Base-by-base conservation (phyloP, 2,797 vertebrate genomes). In the Masticophis lateralis region DNA sequence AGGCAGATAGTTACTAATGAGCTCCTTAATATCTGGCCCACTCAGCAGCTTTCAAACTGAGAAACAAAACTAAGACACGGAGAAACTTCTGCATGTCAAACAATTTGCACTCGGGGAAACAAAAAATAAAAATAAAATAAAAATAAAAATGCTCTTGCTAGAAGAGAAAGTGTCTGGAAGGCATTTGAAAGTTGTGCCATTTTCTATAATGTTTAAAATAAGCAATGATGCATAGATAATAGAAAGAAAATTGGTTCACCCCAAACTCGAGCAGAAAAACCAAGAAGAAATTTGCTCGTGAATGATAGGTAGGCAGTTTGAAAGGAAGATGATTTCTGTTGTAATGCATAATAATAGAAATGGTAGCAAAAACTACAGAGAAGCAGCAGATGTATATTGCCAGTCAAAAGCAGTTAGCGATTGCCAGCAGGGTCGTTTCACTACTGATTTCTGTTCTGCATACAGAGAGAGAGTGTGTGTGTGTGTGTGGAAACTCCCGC, bases 111-210 rank as follows among this genome's bases (percentile, higher is more conserved):
- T 79, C n/a, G 25, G 37, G 18, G 8, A 20, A 92, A 37, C 90
- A 47, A 0, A 55, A 60, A 56, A 56, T 12, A 56, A 59, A 16
- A 57, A 57, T 18, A 57, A 6, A 59, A 20, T 5, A 22, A 60
- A 8, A 22, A 63, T 55, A 63, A n/a, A 7, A 6, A 69, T 32
- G 20, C 0, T 0, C 56, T 91, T 94, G 95, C 61, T 95, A 56
- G 5, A 92, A 20, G 2, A 28, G 91, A 55, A 10, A 60, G 13
- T 91, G 3, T 4, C 87, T 56, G 20, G 93, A 90, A 93, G 2
- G 13, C 91, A 74, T 94, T 92, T 93, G 91, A 94, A 94, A 94
- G 92, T 5, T 14, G 13, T 92, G 2, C 51, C 43, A 2, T 93
- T 94, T 96, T 91, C 37, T 91, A 1, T 69, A 93, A 94, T 94